Evolutionary conservation across 2,113 vertebrate genomes (phyloP).

Genomic region (Bufo bufo): DNA sequence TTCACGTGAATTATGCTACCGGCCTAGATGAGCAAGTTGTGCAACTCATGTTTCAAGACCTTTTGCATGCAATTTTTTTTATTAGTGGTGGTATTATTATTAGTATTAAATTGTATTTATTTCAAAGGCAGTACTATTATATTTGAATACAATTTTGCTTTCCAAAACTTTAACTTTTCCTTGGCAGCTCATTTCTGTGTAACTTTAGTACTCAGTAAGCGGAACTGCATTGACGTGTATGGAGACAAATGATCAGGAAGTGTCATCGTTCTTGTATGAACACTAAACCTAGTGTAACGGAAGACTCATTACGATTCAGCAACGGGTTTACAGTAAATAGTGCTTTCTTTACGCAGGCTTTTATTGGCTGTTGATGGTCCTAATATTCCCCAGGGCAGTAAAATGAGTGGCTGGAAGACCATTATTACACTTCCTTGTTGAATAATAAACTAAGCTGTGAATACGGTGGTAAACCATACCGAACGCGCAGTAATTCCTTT

Average conservation of each 20-base stretch:
- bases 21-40: no score
- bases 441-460: constrained; percentile 59
- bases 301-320: constrained; percentile 46
- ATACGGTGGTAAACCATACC: constrained; percentile 55
- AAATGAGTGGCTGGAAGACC: constrained; percentile 56
- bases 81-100: not conserved
- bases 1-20: no score
- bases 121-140: not conserved
- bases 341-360: constrained; percentile 53
- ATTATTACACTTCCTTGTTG: constrained; percentile 59
- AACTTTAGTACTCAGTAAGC: constrained; percentile 1
- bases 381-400: constrained; percentile 55
- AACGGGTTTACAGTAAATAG: constrained; percentile 55
- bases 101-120: not conserved
- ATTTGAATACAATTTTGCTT: not conserved
- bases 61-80: no score
- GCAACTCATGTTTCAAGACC: no score
- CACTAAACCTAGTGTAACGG: constrained; percentile 39
- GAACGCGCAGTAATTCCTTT: constrained; percentile 55
- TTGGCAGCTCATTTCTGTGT: not conserved
- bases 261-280: constrained; percentile 45
- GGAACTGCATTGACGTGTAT: constrained; percentile 19
- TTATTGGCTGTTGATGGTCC: constrained; percentile 57
- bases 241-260: constrained; percentile 35
- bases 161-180: constrained; percentile 1